Percentiles rank a stretch among this genome's conserved stretches.
These are phyloP conservation scores for Phainopepla nitens DNA, from an alignment of 2,113 vertebrate genomes.

Conservation along the genomic window DNA sequence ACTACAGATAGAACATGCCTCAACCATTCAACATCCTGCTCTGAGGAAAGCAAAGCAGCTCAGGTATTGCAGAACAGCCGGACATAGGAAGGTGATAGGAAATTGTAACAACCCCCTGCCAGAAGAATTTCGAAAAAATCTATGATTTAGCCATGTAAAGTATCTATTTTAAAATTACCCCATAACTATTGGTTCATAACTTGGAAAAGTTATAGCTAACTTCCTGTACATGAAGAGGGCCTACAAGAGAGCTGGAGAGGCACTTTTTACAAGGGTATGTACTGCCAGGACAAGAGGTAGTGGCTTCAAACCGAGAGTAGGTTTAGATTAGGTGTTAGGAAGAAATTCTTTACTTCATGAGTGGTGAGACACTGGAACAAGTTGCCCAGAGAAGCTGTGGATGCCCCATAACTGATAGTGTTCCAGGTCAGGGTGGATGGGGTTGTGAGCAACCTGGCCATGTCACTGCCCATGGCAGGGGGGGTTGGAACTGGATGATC, in stretches of 20 bases:
- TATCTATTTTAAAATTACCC: background rate
- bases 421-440: background rate
- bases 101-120: background rate
- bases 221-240: background rate
- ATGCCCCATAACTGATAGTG: background rate
- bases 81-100: background rate
- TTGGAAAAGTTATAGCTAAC: background rate
- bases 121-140: accelerated
- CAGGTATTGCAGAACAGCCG: background rate
- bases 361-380: background rate
- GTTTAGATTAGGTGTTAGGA: background rate
- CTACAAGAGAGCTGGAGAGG: background rate
- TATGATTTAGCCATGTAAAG: background rate
- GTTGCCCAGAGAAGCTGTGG: background rate
- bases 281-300: background rate
- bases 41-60: background rate
- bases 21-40: background rate
- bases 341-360: background rate
- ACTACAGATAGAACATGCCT: background rate
- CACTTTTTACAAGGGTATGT: background rate
- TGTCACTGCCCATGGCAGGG: background rate
- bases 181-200: background rate
- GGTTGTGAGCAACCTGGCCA: background rate
- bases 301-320: background rate
- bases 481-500: background rate